Base-by-base conservation (phyloP, 1,140 invertebrate genomes). In the Euura lappo region DNA sequence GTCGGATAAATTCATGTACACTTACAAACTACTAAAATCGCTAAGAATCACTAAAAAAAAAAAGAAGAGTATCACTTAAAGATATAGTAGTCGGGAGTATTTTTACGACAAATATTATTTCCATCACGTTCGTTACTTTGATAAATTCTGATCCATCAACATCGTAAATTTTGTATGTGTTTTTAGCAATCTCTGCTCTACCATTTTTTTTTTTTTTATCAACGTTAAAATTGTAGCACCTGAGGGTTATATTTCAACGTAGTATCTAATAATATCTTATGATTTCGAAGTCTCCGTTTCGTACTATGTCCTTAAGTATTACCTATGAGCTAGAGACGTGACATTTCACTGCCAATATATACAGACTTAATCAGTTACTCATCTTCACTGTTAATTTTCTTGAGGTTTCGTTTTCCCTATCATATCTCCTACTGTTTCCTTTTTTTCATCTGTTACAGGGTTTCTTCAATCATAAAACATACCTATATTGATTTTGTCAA, bases 31-130 rank as follows among this genome's bases (percentile, higher is more conserved):
- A 74, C 65, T 72, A 79, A 74, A 73, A 78, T 64, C 73, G 69
- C 73, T 79, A 79, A 79, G 77, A 79, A 78, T 74, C 72, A 77
- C 76, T 72, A 70, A 74, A 47, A 76, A 28, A 28, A 28, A 28
- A 28, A 28, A 28, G 1, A 28, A 28, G 28, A 60, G 51, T 11
- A 60, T 11, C 51, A 60, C 51, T 60, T 60, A 60, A 60, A 60
- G 51, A 60, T 11, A 60, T 60, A 60, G 51, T 60, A 60, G 51
- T n/a, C 51, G 13, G 51, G 51, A 8, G 13, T 60, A 1, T n/a
- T 6, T n/a, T 60, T 60, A n/a, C 51, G 28, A 60, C 51, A 8
- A 28, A 28, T n/a, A n/a, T 60, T 60, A 60, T 11, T 60, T 60
- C 51, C 10, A 60, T 60, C 51, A 60, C 51, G 51, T 60, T 60